phyloP scores from a whole-genome alignment of 1,140 invertebrate genomes.

The Apis laboriosa region DNA sequence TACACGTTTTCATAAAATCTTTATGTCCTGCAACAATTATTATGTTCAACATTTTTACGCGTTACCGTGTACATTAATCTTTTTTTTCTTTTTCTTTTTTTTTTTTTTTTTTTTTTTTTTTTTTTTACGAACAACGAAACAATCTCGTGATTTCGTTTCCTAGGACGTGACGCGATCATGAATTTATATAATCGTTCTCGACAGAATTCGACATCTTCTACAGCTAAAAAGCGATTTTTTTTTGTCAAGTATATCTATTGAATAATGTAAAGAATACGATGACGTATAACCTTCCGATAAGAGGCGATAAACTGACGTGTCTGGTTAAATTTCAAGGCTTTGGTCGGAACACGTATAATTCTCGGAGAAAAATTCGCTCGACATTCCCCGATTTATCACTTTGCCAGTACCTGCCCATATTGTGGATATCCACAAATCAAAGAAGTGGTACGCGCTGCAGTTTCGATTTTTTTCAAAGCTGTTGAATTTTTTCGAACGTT shows the following conservation, averaged over 20 bases:
- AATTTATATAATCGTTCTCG: background rate
- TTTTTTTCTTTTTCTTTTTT: too few species aligned
- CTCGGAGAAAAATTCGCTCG: slow-evolving; percentile 7
- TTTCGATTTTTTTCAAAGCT: too few species aligned
- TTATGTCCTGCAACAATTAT: background rate
- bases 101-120: too few species aligned
- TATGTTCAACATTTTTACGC: background rate
- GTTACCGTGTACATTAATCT: background rate
- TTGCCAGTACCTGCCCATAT: too few species aligned
- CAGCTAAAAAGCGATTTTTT: background rate
- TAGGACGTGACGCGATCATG: too few species aligned
- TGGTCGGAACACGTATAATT: background rate
- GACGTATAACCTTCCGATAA: slow-evolving; percentile 43
- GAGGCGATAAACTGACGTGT: slow-evolving; percentile 47
- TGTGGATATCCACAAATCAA: too few species aligned
- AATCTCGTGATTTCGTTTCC: background rate
- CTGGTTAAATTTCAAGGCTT: slow-evolving; percentile 54
- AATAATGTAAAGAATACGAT: slow-evolving; percentile 59
- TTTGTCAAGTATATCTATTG: slow-evolving; percentile 27
- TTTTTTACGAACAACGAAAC: too few species aligned
- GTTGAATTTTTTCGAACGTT: too few species aligned
- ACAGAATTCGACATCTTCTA: slow-evolving; percentile 23
- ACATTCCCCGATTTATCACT: background rate
- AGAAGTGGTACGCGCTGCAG: background rate
- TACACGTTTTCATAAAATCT: background rate